Evolutionary conservation across 2,797 vertebrate genomes (phyloP).

Genomic region (Carduelis carduelis): DNA sequence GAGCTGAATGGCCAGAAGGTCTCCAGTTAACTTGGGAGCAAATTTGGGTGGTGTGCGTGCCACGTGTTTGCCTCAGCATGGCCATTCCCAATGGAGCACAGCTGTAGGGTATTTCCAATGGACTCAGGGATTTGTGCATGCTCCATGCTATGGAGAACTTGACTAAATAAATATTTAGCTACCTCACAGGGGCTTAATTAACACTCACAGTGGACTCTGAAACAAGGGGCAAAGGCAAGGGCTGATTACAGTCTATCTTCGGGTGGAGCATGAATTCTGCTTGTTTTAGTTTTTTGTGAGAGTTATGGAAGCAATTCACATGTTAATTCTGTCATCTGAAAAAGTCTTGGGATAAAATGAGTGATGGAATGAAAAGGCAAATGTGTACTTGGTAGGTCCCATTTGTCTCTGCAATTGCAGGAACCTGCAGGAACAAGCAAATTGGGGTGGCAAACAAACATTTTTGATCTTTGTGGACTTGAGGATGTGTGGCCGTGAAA

Average conservation of each 20-base stretch:
- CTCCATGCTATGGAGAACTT: background rate
- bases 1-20: background rate
- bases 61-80: accelerated
- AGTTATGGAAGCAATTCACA: background rate
- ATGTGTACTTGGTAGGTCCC: accelerated
- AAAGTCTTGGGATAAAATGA: background rate
- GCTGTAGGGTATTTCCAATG: background rate
- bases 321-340: background rate
- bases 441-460: background rate
- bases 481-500: background rate
- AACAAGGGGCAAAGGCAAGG: background rate
- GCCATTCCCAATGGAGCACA: background rate
- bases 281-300: background rate
- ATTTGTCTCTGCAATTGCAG: background rate
- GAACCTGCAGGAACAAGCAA: background rate
- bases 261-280: background rate
- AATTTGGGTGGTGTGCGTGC: background rate
- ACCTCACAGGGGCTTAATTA: background rate
- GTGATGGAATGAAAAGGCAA: background rate
- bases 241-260: background rate
- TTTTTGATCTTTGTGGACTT: background rate
- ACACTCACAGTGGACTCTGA: background rate
- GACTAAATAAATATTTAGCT: background rate
- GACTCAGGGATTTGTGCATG: background rate
- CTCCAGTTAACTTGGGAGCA: background rate